Conservation (phyloP, 2,113 vertebrate species). For the Eudyptes chrysolophus region DNA sequence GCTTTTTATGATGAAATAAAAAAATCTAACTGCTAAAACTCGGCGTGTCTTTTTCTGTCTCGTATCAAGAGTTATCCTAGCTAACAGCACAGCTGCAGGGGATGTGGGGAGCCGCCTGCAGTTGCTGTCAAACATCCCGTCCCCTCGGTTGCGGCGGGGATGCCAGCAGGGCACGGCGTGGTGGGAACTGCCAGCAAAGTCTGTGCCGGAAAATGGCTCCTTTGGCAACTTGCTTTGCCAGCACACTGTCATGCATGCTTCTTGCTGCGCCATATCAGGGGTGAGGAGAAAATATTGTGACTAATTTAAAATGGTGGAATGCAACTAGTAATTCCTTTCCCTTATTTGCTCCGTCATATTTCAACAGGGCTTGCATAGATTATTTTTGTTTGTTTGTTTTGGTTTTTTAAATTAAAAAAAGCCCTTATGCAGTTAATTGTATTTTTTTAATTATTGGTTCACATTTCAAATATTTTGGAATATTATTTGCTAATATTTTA, state of each 20-base stretch:
- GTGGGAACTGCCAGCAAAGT: neutral
- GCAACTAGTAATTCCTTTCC: neutral
- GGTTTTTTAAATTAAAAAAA: neutral
- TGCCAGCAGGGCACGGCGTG: neutral
- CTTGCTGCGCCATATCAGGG: neutral
- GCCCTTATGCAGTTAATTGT: neutral
- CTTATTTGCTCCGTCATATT: neutral
- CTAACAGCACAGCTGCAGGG: neutral
- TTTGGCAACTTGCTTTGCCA: neutral
- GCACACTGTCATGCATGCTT: neutral
- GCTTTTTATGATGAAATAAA: neutral
- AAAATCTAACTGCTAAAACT: slow-evolving; percentile 14
- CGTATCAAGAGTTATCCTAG: neutral
- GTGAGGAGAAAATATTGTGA: neutral
- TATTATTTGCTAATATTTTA: neutral
- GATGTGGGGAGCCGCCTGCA: neutral
- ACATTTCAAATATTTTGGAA: neutral
- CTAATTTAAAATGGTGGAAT: neutral
- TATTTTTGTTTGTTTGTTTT: neutral
- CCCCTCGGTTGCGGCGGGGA: neutral
- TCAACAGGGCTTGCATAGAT: neutral
- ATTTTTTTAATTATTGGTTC: neutral
- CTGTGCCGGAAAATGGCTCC: neutral
- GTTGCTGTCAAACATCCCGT: neutral
- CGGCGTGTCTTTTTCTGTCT: neutral